Evolutionary conservation across 2,888 invertebrate species (phyloP).

Genomic region (Sclerodermus sp.): DNA sequence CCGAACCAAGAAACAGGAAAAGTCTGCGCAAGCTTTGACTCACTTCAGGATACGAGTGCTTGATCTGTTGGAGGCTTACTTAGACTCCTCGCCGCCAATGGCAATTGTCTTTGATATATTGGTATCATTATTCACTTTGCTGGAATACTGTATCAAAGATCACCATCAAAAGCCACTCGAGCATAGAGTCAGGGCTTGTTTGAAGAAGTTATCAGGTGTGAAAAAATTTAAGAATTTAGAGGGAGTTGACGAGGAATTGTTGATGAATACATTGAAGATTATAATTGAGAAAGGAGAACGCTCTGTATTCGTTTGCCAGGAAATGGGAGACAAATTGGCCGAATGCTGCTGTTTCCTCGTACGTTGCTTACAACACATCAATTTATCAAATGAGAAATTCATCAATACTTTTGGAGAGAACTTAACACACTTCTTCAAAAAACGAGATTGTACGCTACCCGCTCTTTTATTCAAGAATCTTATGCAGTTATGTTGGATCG

Average conservation of each 20-base stretch:
- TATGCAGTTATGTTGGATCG: conserved; percentile 68
- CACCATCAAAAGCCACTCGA: conserved; percentile 70
- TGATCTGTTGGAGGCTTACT: conserved; percentile 73
- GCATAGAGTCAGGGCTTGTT: conserved; percentile 64
- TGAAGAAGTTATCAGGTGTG: conserved; percentile 65
- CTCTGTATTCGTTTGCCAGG: conserved; percentile 67
- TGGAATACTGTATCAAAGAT: conserved; percentile 73
- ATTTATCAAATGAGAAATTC: conserved; percentile 50
- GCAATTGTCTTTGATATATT: conserved; percentile 71
- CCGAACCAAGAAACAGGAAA: conserved; percentile 60
- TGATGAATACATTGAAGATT: conserved; percentile 61
- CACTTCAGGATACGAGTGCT: conserved; percentile 76
- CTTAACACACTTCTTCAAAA: conserved; percentile 65
- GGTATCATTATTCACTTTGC: conserved; percentile 67
- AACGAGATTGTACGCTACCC: conserved; percentile 68
- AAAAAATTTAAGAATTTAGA: conserved; percentile 65
- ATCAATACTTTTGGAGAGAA: conserved; percentile 61
- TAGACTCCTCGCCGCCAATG: conserved; percentile 72
- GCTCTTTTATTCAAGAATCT: conserved; percentile 68
- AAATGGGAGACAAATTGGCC: conserved; percentile 68
- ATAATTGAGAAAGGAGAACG: conserved; percentile 68
- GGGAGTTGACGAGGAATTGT: conserved; percentile 61
- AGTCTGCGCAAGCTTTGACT: conserved; percentile 68
- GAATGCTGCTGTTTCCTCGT: conserved; percentile 69
- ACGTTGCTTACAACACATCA: conserved; percentile 63